A percentile compares a stretch with the other conserved stretches of the same genome.
These are phyloP conservation scores for Nyctereutes procyonoides DNA, from an alignment of 2,113 vertebrate genomes.

Conservation along the genomic window DNA sequence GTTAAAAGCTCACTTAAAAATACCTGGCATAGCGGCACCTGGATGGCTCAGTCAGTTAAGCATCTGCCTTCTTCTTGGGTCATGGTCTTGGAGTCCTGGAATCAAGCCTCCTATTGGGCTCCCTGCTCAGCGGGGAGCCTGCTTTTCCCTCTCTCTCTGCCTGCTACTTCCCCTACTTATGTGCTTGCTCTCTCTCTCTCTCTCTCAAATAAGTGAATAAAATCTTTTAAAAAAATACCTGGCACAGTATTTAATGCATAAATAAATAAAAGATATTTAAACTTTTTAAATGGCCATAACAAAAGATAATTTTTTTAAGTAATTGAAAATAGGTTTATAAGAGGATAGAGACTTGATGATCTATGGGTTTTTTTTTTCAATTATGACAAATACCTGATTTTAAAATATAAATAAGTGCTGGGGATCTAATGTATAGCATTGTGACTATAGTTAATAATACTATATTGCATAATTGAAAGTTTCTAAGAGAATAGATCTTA, in stretches of 20 bases:
- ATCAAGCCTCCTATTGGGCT: too few species aligned
- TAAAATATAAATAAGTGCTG: neutral
- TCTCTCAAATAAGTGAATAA: too few species aligned
- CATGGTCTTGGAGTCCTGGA: too few species aligned
- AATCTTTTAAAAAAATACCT: neutral
- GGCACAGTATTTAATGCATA: neutral
- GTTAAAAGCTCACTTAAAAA: neutral
- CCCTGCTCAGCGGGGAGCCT: too few species aligned
- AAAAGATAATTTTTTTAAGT: neutral
- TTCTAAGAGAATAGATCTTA: neutral
- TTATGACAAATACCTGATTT: constrained; percentile 11
- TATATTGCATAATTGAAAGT: neutral
- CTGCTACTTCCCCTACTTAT: too few species aligned
- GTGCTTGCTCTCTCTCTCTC: too few species aligned
- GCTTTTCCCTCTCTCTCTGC: too few species aligned
- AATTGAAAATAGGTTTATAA: neutral
- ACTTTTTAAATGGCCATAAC: neutral
- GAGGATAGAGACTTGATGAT: neutral
- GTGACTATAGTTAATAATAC: too few species aligned
- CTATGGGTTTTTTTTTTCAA: neutral
- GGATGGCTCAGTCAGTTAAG: too few species aligned
- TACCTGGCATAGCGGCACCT: neutral
- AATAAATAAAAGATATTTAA: neutral
- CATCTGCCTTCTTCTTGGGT: too few species aligned
- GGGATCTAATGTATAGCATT: neutral